Conservation (phyloP, 2,888 invertebrate species). For the Chesias legatella region DNA sequence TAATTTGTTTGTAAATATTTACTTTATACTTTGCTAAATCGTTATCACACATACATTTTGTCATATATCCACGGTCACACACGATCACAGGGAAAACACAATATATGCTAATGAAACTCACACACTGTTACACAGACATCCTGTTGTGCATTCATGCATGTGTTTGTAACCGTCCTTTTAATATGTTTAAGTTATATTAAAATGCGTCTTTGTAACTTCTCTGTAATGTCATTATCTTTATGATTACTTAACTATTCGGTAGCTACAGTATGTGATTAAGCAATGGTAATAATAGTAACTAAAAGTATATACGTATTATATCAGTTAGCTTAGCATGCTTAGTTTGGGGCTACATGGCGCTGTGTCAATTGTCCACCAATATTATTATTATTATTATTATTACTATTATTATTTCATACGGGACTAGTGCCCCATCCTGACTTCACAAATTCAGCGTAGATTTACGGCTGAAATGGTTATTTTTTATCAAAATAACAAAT, state of each 20-base stretch:
- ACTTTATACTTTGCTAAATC: constrained; percentile 5
- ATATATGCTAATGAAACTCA: constrained; percentile 24
- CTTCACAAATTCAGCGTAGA: too few species aligned
- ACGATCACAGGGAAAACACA: constrained; percentile 30
- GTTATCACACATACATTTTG: constrained; percentile 2
- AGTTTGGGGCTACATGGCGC: too few species aligned
- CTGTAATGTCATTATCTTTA: constrained; percentile 5
- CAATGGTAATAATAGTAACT: too few species aligned
- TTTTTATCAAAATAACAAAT: too few species aligned
- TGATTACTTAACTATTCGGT: constrained; percentile 5
- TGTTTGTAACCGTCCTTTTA: constrained; percentile 7
- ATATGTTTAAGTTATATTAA: constrained; percentile 26
- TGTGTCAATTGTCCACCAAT: too few species aligned
- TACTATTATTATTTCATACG: too few species aligned
- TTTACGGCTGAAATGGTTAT: too few species aligned
- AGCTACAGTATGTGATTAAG: too few species aligned
- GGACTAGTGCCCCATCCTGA: too few species aligned
- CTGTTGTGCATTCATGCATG: constrained; percentile 11
- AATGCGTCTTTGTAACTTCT: constrained; percentile 43
- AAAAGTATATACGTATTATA: too few species aligned
- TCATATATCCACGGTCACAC: constrained; percentile 19
- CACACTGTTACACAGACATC: constrained; percentile 23
- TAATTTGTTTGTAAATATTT: constrained; percentile 26
- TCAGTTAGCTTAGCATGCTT: too few species aligned
- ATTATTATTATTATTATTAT: too few species aligned